Evolutionary conservation across 2,888 invertebrate genomes (phyloP).

Genomic region (Aspidapion aeneum): DNA sequence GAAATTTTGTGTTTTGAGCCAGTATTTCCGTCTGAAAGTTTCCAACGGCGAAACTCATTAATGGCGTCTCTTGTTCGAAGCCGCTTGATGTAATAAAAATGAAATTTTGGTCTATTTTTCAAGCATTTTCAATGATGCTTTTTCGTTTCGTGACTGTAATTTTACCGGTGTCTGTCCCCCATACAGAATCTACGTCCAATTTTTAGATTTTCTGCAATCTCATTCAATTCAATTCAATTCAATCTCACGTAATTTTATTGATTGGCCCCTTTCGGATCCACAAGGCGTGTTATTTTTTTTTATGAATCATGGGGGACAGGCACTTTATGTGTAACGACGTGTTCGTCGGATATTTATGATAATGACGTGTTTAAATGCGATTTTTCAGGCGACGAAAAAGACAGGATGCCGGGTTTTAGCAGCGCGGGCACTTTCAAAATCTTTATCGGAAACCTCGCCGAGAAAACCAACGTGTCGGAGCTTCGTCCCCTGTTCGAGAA

Average conservation of each 20-base stretch:
- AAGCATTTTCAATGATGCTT: too few relatives aligned
- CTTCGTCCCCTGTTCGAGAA: slow-evolving; percentile 94
- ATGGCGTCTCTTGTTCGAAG: too few relatives aligned
- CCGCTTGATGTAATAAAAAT: too few relatives aligned
- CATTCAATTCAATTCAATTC: too few relatives aligned
- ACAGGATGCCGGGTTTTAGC: slow-evolving; percentile 74
- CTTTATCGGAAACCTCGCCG: slow-evolving; percentile 96
- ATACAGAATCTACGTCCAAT: too few relatives aligned
- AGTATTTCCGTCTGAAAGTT: too few relatives aligned
- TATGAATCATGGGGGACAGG: neutral
- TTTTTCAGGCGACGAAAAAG: neutral
- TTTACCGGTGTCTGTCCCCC: neutral
- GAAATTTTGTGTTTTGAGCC: too few relatives aligned
- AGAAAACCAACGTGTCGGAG: slow-evolving; percentile 83
- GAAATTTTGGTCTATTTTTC: too few relatives aligned
- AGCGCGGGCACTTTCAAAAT: slow-evolving; percentile 92
- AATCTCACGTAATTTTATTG: too few relatives aligned
- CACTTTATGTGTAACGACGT: neutral
- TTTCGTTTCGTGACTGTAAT: neutral
- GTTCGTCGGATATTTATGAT: neutral
- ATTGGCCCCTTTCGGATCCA: too few relatives aligned
- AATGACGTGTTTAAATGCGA: neutral
- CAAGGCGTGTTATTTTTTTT: neutral
- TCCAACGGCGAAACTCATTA: too few relatives aligned
- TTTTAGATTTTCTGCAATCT: too few relatives aligned